These are phyloP conservation scores for Cervus canadensis DNA, from an alignment of 2,113 vertebrate genomes.

Conservation along the genomic window DNA sequence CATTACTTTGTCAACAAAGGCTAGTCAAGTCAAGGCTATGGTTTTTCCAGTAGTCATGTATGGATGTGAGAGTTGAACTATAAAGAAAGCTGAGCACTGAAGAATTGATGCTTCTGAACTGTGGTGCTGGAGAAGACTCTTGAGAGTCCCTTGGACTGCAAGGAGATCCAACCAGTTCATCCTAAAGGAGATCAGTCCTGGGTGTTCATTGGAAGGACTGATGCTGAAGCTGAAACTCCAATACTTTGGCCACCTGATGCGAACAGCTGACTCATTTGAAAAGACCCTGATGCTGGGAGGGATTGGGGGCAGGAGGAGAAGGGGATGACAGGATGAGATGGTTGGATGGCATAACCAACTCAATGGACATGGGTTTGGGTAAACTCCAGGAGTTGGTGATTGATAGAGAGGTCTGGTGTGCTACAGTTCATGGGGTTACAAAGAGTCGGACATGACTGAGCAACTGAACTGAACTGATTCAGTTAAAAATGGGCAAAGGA, in stretches of 20 bases:
- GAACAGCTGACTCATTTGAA: not conserved
- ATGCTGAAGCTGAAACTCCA: not conserved
- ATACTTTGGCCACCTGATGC: not conserved
- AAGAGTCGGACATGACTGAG: not conserved
- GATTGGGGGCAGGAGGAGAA: not conserved
- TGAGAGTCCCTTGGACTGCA: not conserved
- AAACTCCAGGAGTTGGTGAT: not conserved
- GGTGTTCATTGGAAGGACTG: not conserved
- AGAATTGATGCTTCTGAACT: not conserved
- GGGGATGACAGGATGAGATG: not conserved
- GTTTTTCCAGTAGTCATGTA: not conserved
- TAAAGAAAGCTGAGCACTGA: not conserved
- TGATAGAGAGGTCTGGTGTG: not conserved
- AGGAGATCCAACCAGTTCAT: not conserved
- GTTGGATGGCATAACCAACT: not conserved
- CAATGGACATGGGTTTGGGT: not conserved
- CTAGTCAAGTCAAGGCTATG: not conserved
- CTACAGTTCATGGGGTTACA: not conserved
- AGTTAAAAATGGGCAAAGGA: not conserved
- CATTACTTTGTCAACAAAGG: not conserved
- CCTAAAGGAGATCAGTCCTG: not conserved
- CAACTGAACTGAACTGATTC: not conserved
- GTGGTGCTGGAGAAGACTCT: not conserved
- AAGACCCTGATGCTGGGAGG: not conserved
- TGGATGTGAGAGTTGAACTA: not conserved